Base-by-base conservation (phyloP, 2,797 vertebrate species). In the Spinus pinus region DNA sequence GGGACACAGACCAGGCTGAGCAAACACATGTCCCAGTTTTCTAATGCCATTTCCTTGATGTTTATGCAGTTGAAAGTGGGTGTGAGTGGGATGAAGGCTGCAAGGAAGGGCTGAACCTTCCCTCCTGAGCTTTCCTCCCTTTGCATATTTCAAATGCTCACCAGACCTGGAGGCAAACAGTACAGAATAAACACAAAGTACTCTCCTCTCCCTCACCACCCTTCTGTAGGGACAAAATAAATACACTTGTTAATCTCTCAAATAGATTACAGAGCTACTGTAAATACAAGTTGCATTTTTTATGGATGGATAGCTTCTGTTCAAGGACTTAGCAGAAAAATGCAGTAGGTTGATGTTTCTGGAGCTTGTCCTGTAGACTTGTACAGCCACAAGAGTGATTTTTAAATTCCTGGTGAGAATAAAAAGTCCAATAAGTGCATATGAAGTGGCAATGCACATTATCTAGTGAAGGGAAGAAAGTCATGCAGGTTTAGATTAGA, bases 131-230 rank as follows among this genome's bases (percentile, higher is more conserved):
- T 81, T 91, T 78, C 73, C 53, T 92, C 75, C 87, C 49, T 85
- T 91, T 90, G 89, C 87, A 72, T 94, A 75, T 91, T 96, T 94
- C 70, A 79, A 81, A 88, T 95, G 82, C 91, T 94, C 66, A 24
- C 47, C 94, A 93, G 82, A 86, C 94, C 66, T 91, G 70, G 66
- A 93, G 62, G 89, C 91, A 95, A 94, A 94, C 79, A 95, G 37
- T 46, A 53, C 75, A 93, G 90, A 96, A 64, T 72, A 92, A 97
- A 94, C 91, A 94, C 33, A 19, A n/a, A 92, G 61, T 31, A 15
- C 85, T 93, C 47, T 81, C 51, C 51, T 92, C 66, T 96, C 80
- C 22, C 61, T 87, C 70, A 47, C 73, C 78, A 46, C 81, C 56
- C 62, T 93, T 82, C 83, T 86, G 44, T 30, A 30, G 21, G 80